phyloP scores from a whole-genome alignment of 2,888 invertebrate species.

The Gastracanthus pulcherrimus region DNA sequence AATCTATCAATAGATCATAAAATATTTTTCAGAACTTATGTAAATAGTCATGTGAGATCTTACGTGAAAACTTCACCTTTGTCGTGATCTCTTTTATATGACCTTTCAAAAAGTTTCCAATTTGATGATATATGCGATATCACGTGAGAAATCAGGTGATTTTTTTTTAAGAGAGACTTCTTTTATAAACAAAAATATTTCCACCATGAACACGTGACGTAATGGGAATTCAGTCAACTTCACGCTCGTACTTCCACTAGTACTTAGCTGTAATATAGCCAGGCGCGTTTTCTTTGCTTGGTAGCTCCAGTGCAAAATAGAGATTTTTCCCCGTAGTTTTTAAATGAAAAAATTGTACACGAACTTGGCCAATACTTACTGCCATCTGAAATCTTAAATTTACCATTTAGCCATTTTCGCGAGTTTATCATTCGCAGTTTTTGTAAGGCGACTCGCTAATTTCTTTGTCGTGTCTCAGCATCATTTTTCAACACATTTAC shows the following conservation, averaged over 20 bases:
- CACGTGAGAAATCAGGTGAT: background rate
- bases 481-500: slow-evolving; percentile 15
- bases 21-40: too few species aligned
- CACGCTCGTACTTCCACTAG: slow-evolving; percentile 25
- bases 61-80: too few species aligned
- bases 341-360: background rate
- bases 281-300: slow-evolving; percentile 19
- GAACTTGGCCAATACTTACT: background rate
- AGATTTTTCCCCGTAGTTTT: background rate
- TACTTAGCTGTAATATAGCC: slow-evolving; percentile 45
- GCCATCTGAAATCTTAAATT: background rate
- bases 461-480: slow-evolving; percentile 1
- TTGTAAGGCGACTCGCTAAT: background rate
- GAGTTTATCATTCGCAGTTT: background rate
- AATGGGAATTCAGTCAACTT: background rate
- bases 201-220: slow-evolving; percentile 3
- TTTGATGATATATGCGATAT: too few species aligned
- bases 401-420: background rate
- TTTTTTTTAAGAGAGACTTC: background rate
- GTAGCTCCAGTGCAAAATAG: slow-evolving; percentile 1
- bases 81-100: too few species aligned
- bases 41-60: too few species aligned
- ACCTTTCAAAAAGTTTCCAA: too few species aligned
- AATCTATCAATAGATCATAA: too few species aligned
- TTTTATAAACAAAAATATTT: background rate